These are phyloP conservation scores for Papilio xuthus DNA, from an alignment of 1,140 invertebrate species.

Conservation along the genomic window DNA sequence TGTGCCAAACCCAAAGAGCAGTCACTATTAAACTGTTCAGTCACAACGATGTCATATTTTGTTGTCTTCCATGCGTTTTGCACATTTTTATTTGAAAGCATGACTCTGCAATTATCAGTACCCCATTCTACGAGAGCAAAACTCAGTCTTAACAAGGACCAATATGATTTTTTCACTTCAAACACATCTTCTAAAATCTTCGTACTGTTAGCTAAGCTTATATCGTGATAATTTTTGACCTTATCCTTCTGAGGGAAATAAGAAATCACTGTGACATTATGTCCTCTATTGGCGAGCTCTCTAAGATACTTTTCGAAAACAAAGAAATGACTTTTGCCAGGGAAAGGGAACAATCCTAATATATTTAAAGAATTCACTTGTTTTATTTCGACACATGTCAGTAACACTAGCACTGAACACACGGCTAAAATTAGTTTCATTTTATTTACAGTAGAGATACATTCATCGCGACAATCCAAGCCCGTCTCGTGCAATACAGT, in stretches of 20 bases:
- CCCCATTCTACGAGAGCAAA: constrained; percentile 48
- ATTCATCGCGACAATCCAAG: constrained; percentile 10
- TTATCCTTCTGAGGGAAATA: constrained; percentile 82
- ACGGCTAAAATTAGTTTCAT: background rate
- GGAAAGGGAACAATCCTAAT: constrained; percentile 85
- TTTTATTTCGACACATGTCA: constrained; percentile 29
- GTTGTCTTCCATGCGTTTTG: constrained; percentile 66
- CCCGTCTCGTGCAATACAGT: background rate
- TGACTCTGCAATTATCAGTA: constrained; percentile 64
- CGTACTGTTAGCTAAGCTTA: constrained; percentile 72
- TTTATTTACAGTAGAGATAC: background rate
- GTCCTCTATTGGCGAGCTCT: constrained; percentile 84
- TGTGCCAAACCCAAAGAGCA: constrained; percentile 84
- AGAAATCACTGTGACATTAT: constrained; percentile 88
- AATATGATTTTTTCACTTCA: constrained; percentile 57
- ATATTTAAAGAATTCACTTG: constrained; percentile 74
- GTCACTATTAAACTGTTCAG: constrained; percentile 86
- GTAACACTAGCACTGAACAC: constrained; percentile 17
- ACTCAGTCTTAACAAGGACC: constrained; percentile 46
- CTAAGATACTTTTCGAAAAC: constrained; percentile 85
- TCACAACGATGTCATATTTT: constrained; percentile 85
- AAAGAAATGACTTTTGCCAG: constrained; percentile 88
- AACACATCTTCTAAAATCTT: constrained; percentile 56
- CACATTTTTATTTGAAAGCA: constrained; percentile 68
- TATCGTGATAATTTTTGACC: constrained; percentile 83